Conservation (phyloP, 2,888 invertebrate genomes). For the Salticus scenicus region DNA sequence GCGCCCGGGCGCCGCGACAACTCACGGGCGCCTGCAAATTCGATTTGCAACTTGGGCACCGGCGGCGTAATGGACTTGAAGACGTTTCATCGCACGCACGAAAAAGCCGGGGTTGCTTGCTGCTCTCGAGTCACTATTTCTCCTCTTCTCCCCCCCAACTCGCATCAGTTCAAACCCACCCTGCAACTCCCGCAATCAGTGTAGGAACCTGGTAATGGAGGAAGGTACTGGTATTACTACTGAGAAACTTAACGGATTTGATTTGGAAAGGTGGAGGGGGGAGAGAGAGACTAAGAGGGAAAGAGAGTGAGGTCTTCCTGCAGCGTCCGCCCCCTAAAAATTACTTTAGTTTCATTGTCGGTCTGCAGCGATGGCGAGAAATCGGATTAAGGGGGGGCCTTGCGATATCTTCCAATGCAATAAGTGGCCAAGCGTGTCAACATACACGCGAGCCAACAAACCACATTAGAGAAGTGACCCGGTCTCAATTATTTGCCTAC, state of each 20-base stretch:
- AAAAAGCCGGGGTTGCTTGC: constrained; percentile 59
- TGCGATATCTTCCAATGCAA: constrained; percentile 61
- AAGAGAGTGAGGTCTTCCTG: background rate
- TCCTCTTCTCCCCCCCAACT: constrained; percentile 4
- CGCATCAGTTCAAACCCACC: background rate
- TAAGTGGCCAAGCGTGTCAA: constrained; percentile 67
- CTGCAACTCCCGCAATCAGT: constrained; percentile 60
- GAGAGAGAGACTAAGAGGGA: constrained; percentile 21
- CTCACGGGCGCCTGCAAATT: constrained; percentile 62
- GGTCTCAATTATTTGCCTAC: constrained; percentile 54
- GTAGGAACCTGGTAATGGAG: constrained; percentile 21
- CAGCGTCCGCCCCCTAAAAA: constrained; percentile 53
- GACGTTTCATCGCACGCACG: constrained; percentile 70
- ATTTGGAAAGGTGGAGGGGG: constrained; percentile 33
- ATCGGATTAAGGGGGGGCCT: constrained; percentile 62
- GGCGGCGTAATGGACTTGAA: constrained; percentile 71
- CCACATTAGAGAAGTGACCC: constrained; percentile 66
- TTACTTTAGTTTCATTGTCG: constrained; percentile 71
- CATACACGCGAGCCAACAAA: constrained; percentile 34
- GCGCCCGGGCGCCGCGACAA: constrained; percentile 36
- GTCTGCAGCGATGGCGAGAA: constrained; percentile 60
- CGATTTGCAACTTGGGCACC: constrained; percentile 64
- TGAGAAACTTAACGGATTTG: constrained; percentile 70
- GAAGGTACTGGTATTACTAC: constrained; percentile 30
- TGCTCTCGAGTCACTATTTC: constrained; percentile 11